Evolutionary conservation across 2,888 invertebrate genomes (phyloP).

Genomic region (Villa cingulata): DNA sequence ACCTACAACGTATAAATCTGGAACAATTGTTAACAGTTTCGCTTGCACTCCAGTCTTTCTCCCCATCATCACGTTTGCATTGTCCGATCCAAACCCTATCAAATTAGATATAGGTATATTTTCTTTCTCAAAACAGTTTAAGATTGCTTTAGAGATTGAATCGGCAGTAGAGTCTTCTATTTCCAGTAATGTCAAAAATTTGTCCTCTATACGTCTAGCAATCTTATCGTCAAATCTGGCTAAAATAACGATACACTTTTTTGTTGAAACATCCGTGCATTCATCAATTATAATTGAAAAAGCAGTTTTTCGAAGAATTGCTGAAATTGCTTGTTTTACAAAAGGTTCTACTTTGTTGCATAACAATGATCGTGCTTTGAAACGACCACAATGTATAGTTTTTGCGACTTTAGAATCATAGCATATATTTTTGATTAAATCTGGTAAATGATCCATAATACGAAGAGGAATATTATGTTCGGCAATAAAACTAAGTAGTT

Average conservation of each 20-base stretch:
- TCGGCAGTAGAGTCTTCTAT: neutral
- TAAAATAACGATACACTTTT: too few relatives aligned
- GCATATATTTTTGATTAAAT: neutral
- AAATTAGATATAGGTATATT: neutral
- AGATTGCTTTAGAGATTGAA: neutral
- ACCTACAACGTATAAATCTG: conserved; percentile 15
- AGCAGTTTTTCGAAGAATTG: too few relatives aligned
- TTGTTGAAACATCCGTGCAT: too few relatives aligned
- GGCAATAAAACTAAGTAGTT: neutral
- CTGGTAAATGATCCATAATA: neutral
- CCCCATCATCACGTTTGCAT: conserved; percentile 1
- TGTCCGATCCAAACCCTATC: conserved; percentile 1
- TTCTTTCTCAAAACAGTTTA: neutral
- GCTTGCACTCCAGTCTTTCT: neutral
- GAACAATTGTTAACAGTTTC: conserved; percentile 3
- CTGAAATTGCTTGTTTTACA: too few relatives aligned
- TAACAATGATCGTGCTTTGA: too few relatives aligned
- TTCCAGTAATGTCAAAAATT: neutral
- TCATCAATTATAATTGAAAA: too few relatives aligned
- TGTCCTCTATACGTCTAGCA: too few relatives aligned
- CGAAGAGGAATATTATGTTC: neutral
- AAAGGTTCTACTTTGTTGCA: too few relatives aligned
- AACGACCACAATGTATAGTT: neutral
- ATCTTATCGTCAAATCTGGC: too few relatives aligned
- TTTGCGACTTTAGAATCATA: neutral